A percentile compares a stretch with the other conserved stretches of the same genome.
Evolutionary conservation across 2,113 vertebrate genomes (phyloP).

Genomic region (Ptilonorhynchus violaceus): DNA sequence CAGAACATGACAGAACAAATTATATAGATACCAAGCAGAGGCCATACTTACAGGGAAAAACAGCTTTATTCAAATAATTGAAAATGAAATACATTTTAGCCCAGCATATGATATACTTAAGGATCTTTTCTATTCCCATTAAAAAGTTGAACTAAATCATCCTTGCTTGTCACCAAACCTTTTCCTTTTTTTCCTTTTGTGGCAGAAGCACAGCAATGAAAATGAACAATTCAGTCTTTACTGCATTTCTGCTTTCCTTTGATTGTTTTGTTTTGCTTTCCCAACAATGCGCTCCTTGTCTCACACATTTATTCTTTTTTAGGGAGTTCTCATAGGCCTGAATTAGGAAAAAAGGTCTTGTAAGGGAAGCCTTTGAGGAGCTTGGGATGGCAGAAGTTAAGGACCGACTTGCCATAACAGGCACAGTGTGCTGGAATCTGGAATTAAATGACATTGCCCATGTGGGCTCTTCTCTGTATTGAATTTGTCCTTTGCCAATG

Average conservation of each 20-base stretch:
- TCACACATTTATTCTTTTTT: background rate
- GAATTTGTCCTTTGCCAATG: background rate
- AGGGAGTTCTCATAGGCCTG: background rate
- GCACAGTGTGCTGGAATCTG: background rate
- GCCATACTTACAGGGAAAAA: background rate
- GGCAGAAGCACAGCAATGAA: background rate
- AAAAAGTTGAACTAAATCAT: background rate
- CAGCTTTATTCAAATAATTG: background rate
- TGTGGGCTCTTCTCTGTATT: background rate
- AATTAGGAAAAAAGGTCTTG: background rate
- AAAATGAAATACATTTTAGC: background rate
- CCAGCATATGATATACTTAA: background rate
- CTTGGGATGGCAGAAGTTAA: background rate
- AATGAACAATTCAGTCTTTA: background rate
- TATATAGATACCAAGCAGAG: background rate
- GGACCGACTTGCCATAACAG: background rate
- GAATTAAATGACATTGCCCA: background rate
- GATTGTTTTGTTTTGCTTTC: background rate
- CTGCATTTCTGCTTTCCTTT: background rate
- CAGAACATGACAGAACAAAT: background rate
- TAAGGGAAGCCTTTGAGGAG: background rate
- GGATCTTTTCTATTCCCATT: background rate
- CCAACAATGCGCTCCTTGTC: background rate
- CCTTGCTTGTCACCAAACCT: background rate
- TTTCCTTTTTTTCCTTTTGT: background rate